These are phyloP conservation scores for Hyperopisus bebe DNA, from an alignment of 2,113 vertebrate genomes.

Conservation along the genomic window DNA sequence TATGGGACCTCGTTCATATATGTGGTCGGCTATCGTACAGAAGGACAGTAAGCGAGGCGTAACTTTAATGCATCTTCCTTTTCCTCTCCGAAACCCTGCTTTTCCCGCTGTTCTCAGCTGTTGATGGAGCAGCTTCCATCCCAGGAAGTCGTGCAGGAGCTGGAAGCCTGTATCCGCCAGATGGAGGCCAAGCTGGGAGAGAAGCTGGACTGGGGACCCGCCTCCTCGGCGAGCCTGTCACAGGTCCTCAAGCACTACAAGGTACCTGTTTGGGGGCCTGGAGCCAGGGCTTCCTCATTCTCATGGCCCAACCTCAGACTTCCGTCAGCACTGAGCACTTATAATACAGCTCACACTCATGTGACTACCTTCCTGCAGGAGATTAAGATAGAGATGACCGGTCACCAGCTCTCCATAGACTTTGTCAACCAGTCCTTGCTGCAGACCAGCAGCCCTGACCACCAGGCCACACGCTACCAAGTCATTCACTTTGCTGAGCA, in stretches of 20 bases:
- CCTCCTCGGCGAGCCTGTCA: constrained; percentile 43
- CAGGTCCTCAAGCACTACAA: constrained; percentile 64
- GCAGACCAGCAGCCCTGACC: constrained; percentile 61
- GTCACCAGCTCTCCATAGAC: constrained; percentile 72
- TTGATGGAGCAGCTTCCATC: constrained; percentile 74
- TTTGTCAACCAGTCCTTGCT: constrained; percentile 71
- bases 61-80: background rate
- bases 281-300: background rate
- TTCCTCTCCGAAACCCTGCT: background rate
- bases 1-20: background rate
- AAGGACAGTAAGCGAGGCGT: background rate
- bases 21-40: background rate
- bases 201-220: constrained; percentile 8
- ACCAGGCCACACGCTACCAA: constrained; percentile 65
- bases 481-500: constrained; percentile 73
- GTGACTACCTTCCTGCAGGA: constrained; percentile 52
- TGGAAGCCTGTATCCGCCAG: constrained; percentile 62
- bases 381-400: constrained; percentile 63
- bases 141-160: constrained; percentile 66
- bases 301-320: background rate
- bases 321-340: background rate
- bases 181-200: constrained; percentile 52
- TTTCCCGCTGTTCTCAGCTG: constrained; percentile 51
- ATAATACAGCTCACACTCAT: background rate
- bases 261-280: constrained; percentile 52